A percentile compares a stretch with the other conserved stretches of the same genome.
Evolutionary conservation across 2,113 vertebrate genomes (phyloP).

Genomic region (Dromaius novaehollandiae): DNA sequence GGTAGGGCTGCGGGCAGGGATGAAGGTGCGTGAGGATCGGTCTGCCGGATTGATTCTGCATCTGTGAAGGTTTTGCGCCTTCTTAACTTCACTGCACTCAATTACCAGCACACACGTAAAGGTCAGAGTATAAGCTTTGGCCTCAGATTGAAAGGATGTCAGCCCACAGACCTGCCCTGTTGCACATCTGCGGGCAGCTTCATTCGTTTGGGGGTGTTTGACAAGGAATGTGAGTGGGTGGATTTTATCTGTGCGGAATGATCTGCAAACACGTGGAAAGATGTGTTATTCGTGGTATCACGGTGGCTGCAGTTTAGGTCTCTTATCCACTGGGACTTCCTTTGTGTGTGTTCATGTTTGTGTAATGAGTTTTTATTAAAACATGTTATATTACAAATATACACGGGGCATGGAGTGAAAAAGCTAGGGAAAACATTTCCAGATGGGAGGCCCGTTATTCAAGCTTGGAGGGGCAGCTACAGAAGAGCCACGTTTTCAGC

Average conservation of each 20-base stretch:
- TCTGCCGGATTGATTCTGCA: not conserved
- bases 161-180: not conserved
- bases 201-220: not conserved
- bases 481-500: not conserved
- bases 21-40: not conserved
- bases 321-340: not conserved
- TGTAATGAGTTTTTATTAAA: not conserved
- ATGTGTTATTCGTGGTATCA: fast-evolving
- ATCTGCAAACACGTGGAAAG: not conserved
- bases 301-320: not conserved
- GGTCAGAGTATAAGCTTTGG: fast-evolving
- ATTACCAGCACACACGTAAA: not conserved
- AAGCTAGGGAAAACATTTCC: not conserved
- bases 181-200: not conserved
- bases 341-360: not conserved
- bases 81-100: not conserved
- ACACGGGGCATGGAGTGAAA: not conserved
- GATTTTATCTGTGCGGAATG: fast-evolving
- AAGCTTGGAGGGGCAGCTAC: not conserved
- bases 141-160: not conserved
- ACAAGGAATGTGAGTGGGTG: not conserved
- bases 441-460: not conserved
- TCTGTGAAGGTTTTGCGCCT: not conserved
- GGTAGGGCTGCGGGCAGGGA: fast-evolving
- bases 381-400: not conserved